Base-by-base conservation (phyloP, 2,888 invertebrate species). In the Mamestra brassicae region DNA sequence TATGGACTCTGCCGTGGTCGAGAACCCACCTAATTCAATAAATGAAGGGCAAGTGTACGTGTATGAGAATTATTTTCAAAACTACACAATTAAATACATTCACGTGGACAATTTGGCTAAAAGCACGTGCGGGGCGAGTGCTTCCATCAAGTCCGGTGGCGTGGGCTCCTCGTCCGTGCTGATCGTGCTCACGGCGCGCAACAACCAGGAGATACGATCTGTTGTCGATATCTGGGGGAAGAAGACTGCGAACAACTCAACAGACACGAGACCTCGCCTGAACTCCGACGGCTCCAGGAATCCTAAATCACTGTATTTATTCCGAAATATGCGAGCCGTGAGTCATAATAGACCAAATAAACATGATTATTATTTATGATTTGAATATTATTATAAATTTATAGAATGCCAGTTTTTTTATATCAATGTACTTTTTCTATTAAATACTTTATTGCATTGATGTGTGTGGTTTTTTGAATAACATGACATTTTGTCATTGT, bases 161-260 rank as follows among this genome's bases (percentile, higher is more conserved):
- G 62, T 96, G 0, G 94, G 89, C 1, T 83, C 85, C 3, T 92
- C 93, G 0, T 87, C 90, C 0, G 92, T 95, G 4, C 83, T 96
- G 2, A 89, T 96, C n/a, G 90, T 96, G 0, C 88, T 96, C 0
- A 93, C 92, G 57, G 94, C 96, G 0, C 91, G 83, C 3, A 85
- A 91, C 0, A 91, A 94, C 77, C 91, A 95, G 38, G 95, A 95
- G 76, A 95, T 96, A 34, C 87, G 95, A 2, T 91, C 95, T 0
- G 95, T 96, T 2, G 90, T 96, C 8, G 95, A 96, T 68, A 93
- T 96, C 42, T 96, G 96, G 96, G 96, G 95, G 0, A 91, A 88
- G 78, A 81, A 83, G 6, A 15, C 17, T 11, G 62, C n/a, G 13
- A 58, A 50, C 13, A 50, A 54, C n/a, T 11, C 36, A 4, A 79